These are phyloP conservation scores for Drosophila mulleri DNA, from an alignment of 2,888 invertebrate species.

Conservation along the genomic window DNA sequence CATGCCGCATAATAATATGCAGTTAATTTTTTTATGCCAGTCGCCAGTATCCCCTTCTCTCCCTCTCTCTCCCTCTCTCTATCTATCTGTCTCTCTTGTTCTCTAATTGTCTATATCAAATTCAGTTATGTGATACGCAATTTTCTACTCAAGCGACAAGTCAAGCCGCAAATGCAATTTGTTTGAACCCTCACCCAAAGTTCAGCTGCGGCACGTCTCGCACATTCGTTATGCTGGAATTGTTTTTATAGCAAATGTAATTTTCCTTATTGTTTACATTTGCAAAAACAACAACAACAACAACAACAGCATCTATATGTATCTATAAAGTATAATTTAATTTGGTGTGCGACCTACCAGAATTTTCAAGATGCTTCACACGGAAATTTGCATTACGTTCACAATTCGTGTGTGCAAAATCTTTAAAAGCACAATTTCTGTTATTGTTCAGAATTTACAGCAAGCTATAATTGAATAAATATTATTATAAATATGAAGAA, in stretches of 20 bases:
- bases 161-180: constrained; percentile 66
- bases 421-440: background rate
- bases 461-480: background rate
- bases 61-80: background rate
- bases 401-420: constrained; percentile 39
- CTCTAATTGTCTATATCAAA: constrained; percentile 59
- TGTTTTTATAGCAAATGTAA: constrained; percentile 33
- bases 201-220: constrained; percentile 40
- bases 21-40: constrained; percentile 43
- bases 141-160: constrained; percentile 76
- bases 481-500: background rate
- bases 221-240: constrained; percentile 51
- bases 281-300: constrained; percentile 3
- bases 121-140: constrained; percentile 48
- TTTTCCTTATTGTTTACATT: constrained; percentile 43
- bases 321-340: constrained; percentile 8
- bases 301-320: background rate
- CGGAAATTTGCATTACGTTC: constrained; percentile 39
- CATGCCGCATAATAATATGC: constrained; percentile 34
- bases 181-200: constrained; percentile 70
- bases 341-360: constrained; percentile 25
- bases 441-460: background rate
- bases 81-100: background rate
- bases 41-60: background rate
- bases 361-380: constrained; percentile 16